Evolutionary conservation across 2,113 vertebrate genomes (phyloP).

Genomic region (Ia io): DNA sequence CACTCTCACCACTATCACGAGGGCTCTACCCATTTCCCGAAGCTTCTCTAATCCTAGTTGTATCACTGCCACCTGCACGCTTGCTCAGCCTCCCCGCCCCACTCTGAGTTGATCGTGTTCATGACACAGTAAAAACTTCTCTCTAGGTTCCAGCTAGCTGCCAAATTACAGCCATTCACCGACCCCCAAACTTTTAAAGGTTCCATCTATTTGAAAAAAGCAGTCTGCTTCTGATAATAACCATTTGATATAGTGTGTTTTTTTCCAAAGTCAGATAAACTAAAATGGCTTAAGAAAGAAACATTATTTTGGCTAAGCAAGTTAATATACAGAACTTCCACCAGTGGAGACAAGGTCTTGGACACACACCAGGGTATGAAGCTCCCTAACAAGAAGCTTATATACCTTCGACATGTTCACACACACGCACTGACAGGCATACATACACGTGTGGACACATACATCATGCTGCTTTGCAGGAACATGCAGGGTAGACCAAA

Average conservation of each 20-base stretch:
- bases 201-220: background rate
- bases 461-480: background rate
- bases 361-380: background rate
- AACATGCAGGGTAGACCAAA: background rate
- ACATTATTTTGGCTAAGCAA: background rate
- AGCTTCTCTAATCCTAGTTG: background rate
- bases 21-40: background rate
- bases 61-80: background rate
- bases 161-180: background rate
- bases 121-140: background rate
- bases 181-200: background rate
- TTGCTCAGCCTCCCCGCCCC: background rate
- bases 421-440: background rate
- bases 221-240: background rate
- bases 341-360: background rate
- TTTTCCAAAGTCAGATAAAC: background rate
- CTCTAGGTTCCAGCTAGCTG: background rate
- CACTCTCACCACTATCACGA: background rate
- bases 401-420: background rate
- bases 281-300: constrained; percentile 34
- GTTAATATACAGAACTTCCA: background rate
- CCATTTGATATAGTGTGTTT: background rate
- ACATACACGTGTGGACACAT: background rate
- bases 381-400: background rate
- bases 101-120: background rate